A percentile compares a stretch with the other conserved stretches of the same genome.
These are phyloP conservation scores for Sminthurinus signatus DNA, from an alignment of 1,140 invertebrate species.

Conservation along the genomic window DNA sequence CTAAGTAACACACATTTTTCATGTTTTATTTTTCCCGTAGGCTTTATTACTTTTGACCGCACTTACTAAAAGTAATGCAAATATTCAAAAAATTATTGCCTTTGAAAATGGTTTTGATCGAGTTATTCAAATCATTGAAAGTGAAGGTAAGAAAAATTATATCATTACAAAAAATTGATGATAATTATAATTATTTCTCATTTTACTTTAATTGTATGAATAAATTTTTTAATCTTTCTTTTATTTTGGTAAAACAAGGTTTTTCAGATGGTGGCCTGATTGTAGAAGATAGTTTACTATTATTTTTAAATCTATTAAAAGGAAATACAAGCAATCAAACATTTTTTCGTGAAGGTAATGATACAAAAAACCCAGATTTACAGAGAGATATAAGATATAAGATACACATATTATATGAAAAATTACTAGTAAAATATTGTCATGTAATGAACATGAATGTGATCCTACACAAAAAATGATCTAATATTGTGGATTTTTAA, in stretches of 20 bases:
- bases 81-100: conserved; percentile 98
- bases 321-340: conserved; percentile 98
- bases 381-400: too few species aligned
- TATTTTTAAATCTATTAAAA: conserved; percentile 88
- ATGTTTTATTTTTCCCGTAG: conserved; percentile 45
- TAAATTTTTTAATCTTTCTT: too few species aligned
- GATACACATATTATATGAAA: too few species aligned
- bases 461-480: too few species aligned
- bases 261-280: conserved; percentile 93
- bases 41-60: conserved; percentile 84
- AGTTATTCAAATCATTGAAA: conserved; percentile 83
- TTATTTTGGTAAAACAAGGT: too few species aligned
- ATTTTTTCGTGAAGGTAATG: conserved; percentile 89
- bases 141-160: too few species aligned
- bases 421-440: too few species aligned
- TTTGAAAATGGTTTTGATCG: conserved; percentile 98
- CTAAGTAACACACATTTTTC: not conserved
- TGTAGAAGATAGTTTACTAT: conserved; percentile 93
- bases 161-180: too few species aligned
- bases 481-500: conserved; percentile 3
- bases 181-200: too few species aligned
- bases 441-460: too few species aligned
- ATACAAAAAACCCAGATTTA: too few species aligned
- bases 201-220: too few species aligned
- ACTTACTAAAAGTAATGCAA: conserved; percentile 90